Evolutionary conservation across 2,797 vertebrate species (phyloP), one percentile per base, ranked within the genome.

Genomic region (Hypotaenidia philippensis): DNA sequence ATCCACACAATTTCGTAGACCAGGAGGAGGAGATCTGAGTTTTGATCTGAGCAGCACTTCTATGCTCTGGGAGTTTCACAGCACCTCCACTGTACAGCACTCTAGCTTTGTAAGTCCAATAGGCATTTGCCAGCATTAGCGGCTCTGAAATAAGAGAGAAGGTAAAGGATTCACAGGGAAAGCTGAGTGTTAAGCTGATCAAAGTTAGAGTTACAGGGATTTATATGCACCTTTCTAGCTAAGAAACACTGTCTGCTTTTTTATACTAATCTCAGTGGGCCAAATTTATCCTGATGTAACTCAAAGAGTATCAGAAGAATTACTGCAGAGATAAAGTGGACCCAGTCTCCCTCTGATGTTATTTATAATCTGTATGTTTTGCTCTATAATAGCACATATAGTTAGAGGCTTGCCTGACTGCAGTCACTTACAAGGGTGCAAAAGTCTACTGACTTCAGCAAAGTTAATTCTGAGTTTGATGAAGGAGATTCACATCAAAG

Each of bases 321-420:
- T 91, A 96, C 95, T 55, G 80, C 89, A 93, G 77, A 94, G 87
- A 90, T 92, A 92, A 96, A 94, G 74, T 41, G 29, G 83, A 82
- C 85, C 85, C 70, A 41, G 52, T 71, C 74, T 96, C 64, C 41
- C 85, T 96, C 77, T 96, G 96, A 95, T 94, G 91, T 97, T 96
- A 96, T 96, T 96, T 94, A 91, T 97, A 96, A 94, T 94, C 94
- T 91, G 80, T 94, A 90, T 94, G 93, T 93, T 96, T 96, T 94
- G 89, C 93, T 92, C 88, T 89, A 8, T 89, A 92, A 94, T 20
- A 93, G 65, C 81, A 63, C 12, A 81, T 77, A 83, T 57, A 91
- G 82, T 92, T 76, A 83, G 85, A 90, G 59, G 55, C 77, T 55
- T 96, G 69, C 84, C 71, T 88, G 75, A 75, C 84, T 80, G 53